Percentiles rank a stretch among this genome's conserved stretches.
phyloP scores from a whole-genome alignment of 2,888 invertebrate genomes.

The Tinea pellionella region DNA sequence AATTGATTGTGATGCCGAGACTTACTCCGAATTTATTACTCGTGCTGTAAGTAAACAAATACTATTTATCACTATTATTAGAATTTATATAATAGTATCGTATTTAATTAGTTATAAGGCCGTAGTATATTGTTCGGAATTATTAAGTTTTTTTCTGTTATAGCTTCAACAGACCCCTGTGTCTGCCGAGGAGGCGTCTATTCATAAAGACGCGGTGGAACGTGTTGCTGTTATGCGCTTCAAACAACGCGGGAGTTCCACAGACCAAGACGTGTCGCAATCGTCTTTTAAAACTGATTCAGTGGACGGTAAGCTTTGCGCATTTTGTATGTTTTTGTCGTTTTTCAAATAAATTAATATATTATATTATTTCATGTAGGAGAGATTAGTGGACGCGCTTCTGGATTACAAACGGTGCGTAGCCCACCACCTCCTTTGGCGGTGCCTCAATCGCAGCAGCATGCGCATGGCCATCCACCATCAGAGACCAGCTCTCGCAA shows the following conservation, averaged over 20 bases:
- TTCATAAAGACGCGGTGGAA: constrained; percentile 44
- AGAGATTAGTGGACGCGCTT: neutral
- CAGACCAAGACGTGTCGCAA: constrained; percentile 33
- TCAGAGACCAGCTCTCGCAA: constrained; percentile 42
- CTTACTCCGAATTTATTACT: constrained; percentile 30
- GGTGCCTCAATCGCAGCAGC: constrained; percentile 22
- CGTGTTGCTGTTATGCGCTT: constrained; percentile 45
- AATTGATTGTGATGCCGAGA: constrained; percentile 34
- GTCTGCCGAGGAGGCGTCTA: constrained; percentile 30
- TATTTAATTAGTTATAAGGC: no score
- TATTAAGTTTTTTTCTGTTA: no score
- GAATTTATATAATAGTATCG: no score
- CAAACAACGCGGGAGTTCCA: constrained; percentile 31
- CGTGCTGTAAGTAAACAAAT: constrained; percentile 19
- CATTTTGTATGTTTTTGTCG: neutral
- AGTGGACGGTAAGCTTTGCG: constrained; percentile 32
- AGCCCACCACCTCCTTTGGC: constrained; percentile 12
- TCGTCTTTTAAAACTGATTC: constrained; percentile 34
- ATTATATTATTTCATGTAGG: neutral
- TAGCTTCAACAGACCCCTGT: constrained; percentile 18
- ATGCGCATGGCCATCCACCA: constrained; percentile 31
- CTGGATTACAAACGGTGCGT: neutral
- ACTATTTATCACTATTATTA: neutral
- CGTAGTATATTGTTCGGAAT: no score
- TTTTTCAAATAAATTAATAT: neutral